Evolutionary conservation across 2,888 invertebrate species (phyloP), one percentile per base, ranked within the genome.

Genomic region (Apamea monoglypha): DNA sequence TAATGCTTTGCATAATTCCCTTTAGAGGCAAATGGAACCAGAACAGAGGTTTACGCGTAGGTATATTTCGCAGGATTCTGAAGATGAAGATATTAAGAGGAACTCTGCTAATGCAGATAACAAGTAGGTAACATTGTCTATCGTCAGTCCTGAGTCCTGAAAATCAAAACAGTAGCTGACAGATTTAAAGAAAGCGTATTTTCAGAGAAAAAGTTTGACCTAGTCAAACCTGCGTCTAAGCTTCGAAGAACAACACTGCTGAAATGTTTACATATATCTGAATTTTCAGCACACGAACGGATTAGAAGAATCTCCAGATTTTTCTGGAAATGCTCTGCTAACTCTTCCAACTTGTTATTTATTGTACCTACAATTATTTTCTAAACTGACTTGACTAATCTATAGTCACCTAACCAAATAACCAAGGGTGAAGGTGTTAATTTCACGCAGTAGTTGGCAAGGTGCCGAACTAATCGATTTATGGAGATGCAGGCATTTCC

Each of bases 371-470:
- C 16, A 29, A 29, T 3, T 18, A 29, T 61, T 61, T 29, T 29
- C 16, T 29, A 61, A 29, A 8, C 16, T 16, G 61, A 10, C 36
- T 32, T 25, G 32, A 36, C 16, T 53, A 59, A 32, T 44, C n/a
- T 47, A 68, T 21, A 36, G 21, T 16, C 32, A 18, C 18, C 1
- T 16, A 16, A 32, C 18, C n/a, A 25, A 56, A 29, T 10, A 40
- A 7, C 32, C 29, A 16, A 8, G 25, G 14, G 0, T 18, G 12
- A 29, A 64, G 25, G 32, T 21, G n/a, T 71, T 80, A 47, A 81
- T 74, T 73, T 67, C 61, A 81, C 32, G 74, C 74, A 12, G 14
- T 25, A 50, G 59, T 71, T 59, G 72, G 14, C 72, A 64, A 56
- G 40, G 25, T 78, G 25, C 18, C 59, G 29, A 50, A 10, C 10